Conservation (phyloP, 1,140 invertebrate species). For the Aphis gossypii region DNA sequence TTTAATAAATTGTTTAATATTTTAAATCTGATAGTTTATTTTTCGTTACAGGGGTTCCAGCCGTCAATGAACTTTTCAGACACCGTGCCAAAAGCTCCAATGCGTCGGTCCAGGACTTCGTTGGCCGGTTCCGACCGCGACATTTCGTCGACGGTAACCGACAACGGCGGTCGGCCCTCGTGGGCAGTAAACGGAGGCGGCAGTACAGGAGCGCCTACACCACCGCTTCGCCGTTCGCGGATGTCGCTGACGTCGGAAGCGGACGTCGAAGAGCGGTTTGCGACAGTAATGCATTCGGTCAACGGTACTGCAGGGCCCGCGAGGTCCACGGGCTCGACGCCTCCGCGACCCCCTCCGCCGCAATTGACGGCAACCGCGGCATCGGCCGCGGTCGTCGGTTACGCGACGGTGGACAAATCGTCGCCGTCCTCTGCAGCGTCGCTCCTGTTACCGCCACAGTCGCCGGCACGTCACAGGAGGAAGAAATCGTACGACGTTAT, state of each 20-base stretch:
- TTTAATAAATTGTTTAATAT: too few relatives aligned
- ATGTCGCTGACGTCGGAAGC: constrained; percentile 24
- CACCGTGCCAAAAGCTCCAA: background rate
- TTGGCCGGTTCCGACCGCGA: constrained; percentile 32
- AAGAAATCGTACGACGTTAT: constrained; percentile 64
- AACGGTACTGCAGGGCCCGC: constrained; percentile 69
- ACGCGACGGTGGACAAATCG: constrained; percentile 73
- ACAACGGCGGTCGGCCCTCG: background rate
- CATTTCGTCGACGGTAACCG: background rate
- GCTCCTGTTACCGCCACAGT: constrained; percentile 66
- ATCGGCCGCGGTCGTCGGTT: constrained; percentile 65
- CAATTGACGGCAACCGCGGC: background rate
- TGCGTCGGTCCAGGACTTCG: constrained; percentile 27
- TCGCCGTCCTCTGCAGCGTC: constrained; percentile 60
- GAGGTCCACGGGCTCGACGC: constrained; percentile 67
- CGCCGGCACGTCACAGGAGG: constrained; percentile 65
- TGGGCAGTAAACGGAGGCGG: background rate
- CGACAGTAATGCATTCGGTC: background rate
- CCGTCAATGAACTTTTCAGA: constrained; percentile 40
- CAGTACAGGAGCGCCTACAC: background rate
- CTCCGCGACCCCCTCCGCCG: background rate
- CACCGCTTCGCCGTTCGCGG: constrained; percentile 38
- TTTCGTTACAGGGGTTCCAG: constrained; percentile 27
- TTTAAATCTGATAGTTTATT: background rate
- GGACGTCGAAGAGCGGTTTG: background rate